A percentile compares a stretch with the other conserved stretches of the same genome.
Conservation (phyloP, 2,888 invertebrate genomes). For the Sipunculus nudus region DNA sequence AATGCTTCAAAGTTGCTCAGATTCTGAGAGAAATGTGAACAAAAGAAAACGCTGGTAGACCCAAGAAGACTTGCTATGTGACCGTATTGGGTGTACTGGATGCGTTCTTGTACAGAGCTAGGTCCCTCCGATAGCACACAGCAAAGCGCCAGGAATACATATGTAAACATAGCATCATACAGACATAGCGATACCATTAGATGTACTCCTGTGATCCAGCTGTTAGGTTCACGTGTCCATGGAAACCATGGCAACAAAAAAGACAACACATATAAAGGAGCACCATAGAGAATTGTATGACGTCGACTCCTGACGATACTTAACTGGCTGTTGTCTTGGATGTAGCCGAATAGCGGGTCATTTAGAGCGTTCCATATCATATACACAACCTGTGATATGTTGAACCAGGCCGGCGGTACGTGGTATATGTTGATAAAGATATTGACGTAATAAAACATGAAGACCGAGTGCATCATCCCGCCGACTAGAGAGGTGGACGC, state of each 20-base stretch:
- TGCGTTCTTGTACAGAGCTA: conserved; percentile 51
- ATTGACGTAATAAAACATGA: no score
- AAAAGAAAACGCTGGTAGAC: conserved; percentile 47
- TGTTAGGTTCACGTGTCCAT: conserved; percentile 52
- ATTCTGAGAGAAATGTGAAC: conserved; percentile 55
- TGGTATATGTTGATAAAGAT: no score
- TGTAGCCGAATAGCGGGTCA: conserved; percentile 68
- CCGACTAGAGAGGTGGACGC: no score
- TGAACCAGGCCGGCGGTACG: no score
- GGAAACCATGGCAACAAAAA: conserved; percentile 66
- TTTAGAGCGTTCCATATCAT: conserved; percentile 69
- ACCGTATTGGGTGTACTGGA: conserved; percentile 61
- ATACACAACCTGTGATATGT: conserved; percentile 65
- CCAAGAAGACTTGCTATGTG: conserved; percentile 51
- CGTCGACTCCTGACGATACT: conserved; percentile 62
- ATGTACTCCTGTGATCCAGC: conserved; percentile 65
- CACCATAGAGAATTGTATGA: conserved; percentile 64
- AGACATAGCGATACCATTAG: conserved; percentile 65
- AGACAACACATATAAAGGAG: conserved; percentile 63
- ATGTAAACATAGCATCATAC: conserved; percentile 67
- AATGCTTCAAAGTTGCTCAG: conserved; percentile 58
- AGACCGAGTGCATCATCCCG: no score
- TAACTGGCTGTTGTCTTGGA: conserved; percentile 54
- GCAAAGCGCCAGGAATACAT: conserved; percentile 63
- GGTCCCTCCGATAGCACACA: conserved; percentile 65